Conservation (phyloP, 2,113 vertebrate genomes). For the Cyprinodon tularosa region DNA sequence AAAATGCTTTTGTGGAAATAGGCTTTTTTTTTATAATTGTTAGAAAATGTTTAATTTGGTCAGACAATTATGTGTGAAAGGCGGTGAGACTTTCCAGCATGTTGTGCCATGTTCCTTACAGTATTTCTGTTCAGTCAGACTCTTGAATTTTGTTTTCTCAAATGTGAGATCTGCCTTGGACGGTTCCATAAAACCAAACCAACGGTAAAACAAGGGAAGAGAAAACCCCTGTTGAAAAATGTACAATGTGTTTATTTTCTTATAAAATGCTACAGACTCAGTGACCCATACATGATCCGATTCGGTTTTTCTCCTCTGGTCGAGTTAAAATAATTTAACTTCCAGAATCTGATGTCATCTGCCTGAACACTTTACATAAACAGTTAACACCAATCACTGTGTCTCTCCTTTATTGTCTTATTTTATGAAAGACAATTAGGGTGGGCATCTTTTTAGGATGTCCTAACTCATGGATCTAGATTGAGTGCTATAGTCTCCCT, state of each 20-base stretch:
- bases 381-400: conserved; percentile 36
- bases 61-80: conserved; percentile 62
- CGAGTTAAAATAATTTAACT: conserved; percentile 23
- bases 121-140: conserved; percentile 63
- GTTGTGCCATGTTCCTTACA: conserved; percentile 70
- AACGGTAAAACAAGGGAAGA: conserved; percentile 12
- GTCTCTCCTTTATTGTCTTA: not conserved
- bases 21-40: conserved; percentile 63
- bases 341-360: conserved; percentile 45
- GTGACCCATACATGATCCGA: conserved; percentile 21
- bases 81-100: conserved; percentile 35
- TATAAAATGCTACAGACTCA: conserved; percentile 51
- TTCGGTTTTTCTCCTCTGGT: conserved; percentile 40
- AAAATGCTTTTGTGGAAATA: conserved; percentile 47
- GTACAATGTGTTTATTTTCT: conserved; percentile 62
- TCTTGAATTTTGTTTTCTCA: conserved; percentile 40
- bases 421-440: not conserved
- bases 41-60: conserved; percentile 75
- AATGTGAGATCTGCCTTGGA: conserved; percentile 32
- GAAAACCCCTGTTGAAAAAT: conserved; percentile 68
- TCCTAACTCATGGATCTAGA: not conserved
- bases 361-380: conserved; percentile 76
- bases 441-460: not conserved
- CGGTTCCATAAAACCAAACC: conserved; percentile 29
- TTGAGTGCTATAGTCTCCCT: not conserved